Base-by-base conservation (phyloP, 2,797 vertebrate genomes). In the Sebastes vulpes region DNA sequence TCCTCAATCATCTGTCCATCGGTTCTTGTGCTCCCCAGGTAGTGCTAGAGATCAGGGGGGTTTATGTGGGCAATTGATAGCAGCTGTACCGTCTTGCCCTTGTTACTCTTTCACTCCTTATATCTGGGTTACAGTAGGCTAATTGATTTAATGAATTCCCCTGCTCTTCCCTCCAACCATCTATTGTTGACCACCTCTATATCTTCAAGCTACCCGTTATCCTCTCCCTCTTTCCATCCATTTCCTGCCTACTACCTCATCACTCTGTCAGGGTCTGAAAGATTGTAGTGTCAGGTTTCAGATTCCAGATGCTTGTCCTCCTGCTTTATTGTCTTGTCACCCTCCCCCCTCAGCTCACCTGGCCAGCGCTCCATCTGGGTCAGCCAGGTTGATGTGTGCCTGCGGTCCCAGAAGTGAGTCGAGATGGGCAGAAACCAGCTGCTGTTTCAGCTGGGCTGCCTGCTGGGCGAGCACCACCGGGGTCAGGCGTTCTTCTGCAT, bases 341-440 rank as follows among this genome's bases (percentile, higher is more conserved):
- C 4, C 14, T 28, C 48, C 10, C 32, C 9, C 60, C 59, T 60
- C 59, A 50, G 82, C 97, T 94, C 90, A 99, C 98, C 98, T 97
- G 85, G 97, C 97, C 66, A 98, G 95, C 0, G 98, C 98, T 75
- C 98, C 97, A 48, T 98, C 97, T 0, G 98, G 98, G 93, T 99
- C 98, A 0, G 97, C 95, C 69, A 99, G 94, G 94, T 97, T 97
- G 93, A 99, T 97, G 58, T 98, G 94, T 0, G 97, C 98, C 66
- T 98, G 96, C 1, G 97, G 97, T 50, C 97, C 97, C 73, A 98
- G 93, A 74, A 98, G 87, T 21, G 96, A 96, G 87, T 98, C 97
- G 12, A 97, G 93, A 72, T 99, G 98, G 73, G 97, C 96, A 54
- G 97, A 97, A 35, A 98, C 96, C 79, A 99, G 94, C 92, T 98